These are phyloP conservation scores for Lomographa bimaculata DNA, from an alignment of 2,888 invertebrate species.

Conservation along the genomic window DNA sequence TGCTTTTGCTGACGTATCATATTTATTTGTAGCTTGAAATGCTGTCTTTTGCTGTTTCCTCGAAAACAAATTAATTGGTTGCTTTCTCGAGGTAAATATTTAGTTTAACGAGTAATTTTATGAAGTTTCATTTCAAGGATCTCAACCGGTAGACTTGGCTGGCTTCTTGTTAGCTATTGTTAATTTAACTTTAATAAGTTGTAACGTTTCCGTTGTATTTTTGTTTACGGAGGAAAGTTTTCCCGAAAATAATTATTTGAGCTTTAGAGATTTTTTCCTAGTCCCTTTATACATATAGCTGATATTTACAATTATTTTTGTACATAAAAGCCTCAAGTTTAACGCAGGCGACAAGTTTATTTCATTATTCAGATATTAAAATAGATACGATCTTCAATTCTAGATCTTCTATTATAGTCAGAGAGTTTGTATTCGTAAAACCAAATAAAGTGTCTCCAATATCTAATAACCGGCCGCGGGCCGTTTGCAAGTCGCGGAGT, in stretches of 20 bases:
- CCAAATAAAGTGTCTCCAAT: slow-evolving; percentile 22
- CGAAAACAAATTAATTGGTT: slow-evolving; percentile 25
- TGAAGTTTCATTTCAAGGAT: slow-evolving; percentile 14
- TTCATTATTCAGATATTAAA: too few species aligned
- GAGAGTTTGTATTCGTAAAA: slow-evolving; percentile 17
- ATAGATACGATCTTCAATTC: too few species aligned
- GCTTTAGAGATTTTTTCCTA: too few species aligned
- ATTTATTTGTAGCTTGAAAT: slow-evolving; percentile 15
- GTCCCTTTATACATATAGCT: too few species aligned
- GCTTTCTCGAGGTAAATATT: slow-evolving; percentile 23
- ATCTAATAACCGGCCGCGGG: slow-evolving; percentile 24
- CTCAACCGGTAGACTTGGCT: background rate
- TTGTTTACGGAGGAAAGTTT: too few species aligned
- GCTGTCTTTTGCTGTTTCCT: slow-evolving; percentile 23
- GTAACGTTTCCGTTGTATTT: too few species aligned
- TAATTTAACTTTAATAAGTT: slow-evolving; percentile 12
- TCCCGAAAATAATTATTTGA: slow-evolving; percentile 2
- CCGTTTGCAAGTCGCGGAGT: slow-evolving; percentile 41
- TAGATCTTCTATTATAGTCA: too few species aligned
- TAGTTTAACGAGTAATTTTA: slow-evolving; percentile 18
- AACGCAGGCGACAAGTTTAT: too few species aligned
- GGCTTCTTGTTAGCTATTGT: slow-evolving; percentile 5
- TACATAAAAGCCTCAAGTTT: too few species aligned
- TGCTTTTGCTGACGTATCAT: too few species aligned
- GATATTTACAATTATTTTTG: too few species aligned